phyloP scores from a whole-genome alignment of 2,888 invertebrate species.

The Altica lythri region DNA sequence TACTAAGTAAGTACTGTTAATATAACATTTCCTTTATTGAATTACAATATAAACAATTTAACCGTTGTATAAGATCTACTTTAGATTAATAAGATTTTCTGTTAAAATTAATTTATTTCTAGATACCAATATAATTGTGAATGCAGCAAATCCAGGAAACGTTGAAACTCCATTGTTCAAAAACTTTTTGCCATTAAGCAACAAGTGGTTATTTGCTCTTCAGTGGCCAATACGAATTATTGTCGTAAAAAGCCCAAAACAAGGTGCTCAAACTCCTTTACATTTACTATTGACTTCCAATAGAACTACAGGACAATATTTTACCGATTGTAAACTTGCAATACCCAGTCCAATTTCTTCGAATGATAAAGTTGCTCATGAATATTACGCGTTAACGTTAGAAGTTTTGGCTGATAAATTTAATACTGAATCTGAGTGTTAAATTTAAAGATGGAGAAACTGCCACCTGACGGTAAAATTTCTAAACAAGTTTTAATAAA shows the following conservation, averaged over 20 bases:
- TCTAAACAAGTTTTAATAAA: conserved; percentile 46
- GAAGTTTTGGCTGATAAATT: conserved; percentile 49
- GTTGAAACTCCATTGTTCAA: conserved; percentile 56
- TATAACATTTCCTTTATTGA: neutral
- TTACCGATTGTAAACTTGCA: conserved; percentile 51
- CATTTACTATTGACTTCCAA: conserved; percentile 54
- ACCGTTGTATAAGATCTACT: too few species aligned
- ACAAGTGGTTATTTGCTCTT: conserved; percentile 50
- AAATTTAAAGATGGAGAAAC: conserved; percentile 45
- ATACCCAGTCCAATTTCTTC: conserved; percentile 49
- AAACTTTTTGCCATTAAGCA: conserved; percentile 52
- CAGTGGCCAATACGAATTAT: conserved; percentile 55
- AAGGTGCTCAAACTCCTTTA: conserved; percentile 56
- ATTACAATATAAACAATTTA: too few species aligned
- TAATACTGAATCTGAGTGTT: conserved; percentile 53
- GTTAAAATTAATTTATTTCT: conserved; percentile 40
- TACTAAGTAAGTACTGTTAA: conserved; percentile 47
- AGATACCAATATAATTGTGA: conserved; percentile 55
- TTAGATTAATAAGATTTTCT: too few species aligned
- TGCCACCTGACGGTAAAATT: conserved; percentile 51
- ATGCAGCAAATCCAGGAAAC: conserved; percentile 58
- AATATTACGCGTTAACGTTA: conserved; percentile 51
- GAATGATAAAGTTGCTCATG: conserved; percentile 47
- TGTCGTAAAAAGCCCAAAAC: conserved; percentile 53
- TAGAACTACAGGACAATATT: conserved; percentile 52